Evolutionary conservation across 2,888 invertebrate species (phyloP), one percentile per base, ranked within the genome.

Genomic region (Trichogramma evanescens): DNA sequence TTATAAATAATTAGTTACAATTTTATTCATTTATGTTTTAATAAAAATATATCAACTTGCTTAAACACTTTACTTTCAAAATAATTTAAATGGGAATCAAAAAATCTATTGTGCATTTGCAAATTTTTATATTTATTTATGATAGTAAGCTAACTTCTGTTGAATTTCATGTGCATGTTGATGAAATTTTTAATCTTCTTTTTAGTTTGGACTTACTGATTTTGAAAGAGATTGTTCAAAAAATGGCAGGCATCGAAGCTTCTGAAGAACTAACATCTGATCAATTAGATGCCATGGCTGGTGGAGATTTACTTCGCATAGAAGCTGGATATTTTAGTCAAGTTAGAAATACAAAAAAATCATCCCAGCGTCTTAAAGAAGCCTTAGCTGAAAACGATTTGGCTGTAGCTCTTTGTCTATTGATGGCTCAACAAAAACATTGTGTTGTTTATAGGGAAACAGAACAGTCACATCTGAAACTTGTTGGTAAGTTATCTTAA

Each of bases 301-400:
- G 99, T 6, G 99, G 99, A 0, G 98, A 99, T 80, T 80, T 96
- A 54, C 82, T 99, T 4, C 88, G 93, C 73, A 91, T 93, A 70
- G 98, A 99, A 93, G 97, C 96, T 56, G 97, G 97, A 7, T 96
- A 96, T 77, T 98, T 97, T 76, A 91, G 93, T 74, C 96, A 96
- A 84, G 93, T 96, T 10, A 86, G 96, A 42, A 98, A 98, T 76
- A 96, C 95, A 0, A 93, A 97, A 76, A 91, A 96, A 73, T 96
- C 98, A 0, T 95, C 96, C 0, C 87, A 89, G 60, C 85, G 99
- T 40, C 81, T 99, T 64, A 96, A 96, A 78, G 99, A 99, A 74
- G 93, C 97, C 0, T 85, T 99, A 67, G 85, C 94, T 6, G 93
- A 95, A 68, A 91, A 95, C 71, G 92, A 97, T 79, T 82, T 99